These are phyloP conservation scores for Deilephila elpenor DNA, from an alignment of 2,888 invertebrate species.

Conservation along the genomic window DNA sequence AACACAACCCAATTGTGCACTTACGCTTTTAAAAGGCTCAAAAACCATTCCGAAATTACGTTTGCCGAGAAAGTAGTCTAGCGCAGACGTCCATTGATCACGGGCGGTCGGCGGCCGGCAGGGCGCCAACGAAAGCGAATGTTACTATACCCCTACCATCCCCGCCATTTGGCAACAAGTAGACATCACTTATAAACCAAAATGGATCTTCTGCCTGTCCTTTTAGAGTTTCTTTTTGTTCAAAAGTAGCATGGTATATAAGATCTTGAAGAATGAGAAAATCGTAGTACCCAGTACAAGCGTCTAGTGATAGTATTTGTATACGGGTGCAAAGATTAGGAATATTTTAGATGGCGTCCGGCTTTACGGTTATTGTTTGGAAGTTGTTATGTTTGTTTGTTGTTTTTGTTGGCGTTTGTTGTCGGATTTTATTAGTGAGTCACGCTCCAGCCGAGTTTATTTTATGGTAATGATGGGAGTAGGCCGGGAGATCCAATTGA, in stretches of 20 bases:
- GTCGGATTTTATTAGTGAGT: constrained; percentile 25
- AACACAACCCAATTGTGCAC: constrained; percentile 14
- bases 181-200: constrained; percentile 35
- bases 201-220: constrained; percentile 29
- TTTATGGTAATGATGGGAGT: neutral
- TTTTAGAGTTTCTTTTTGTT: constrained; percentile 37
- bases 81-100: constrained; percentile 79
- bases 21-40: constrained; percentile 27
- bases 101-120: constrained; percentile 55
- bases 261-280: constrained; percentile 30
- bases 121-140: constrained; percentile 78
- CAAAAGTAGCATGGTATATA: constrained; percentile 31
- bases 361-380: constrained; percentile 34
- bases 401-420: constrained; percentile 33
- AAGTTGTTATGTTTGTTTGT: constrained; percentile 28
- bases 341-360: constrained; percentile 51
- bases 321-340: constrained; percentile 54
- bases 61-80: constrained; percentile 72
- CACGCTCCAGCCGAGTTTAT: neutral
- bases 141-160: constrained; percentile 50
- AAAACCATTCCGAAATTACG: constrained; percentile 57
- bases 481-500: neutral
- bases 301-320: constrained; percentile 59
- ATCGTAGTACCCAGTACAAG: constrained; percentile 48
- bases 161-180: constrained; percentile 35